These are phyloP conservation scores for Pleuronectes platessa DNA, from an alignment of 2,113 vertebrate species.

Conservation along the genomic window DNA sequence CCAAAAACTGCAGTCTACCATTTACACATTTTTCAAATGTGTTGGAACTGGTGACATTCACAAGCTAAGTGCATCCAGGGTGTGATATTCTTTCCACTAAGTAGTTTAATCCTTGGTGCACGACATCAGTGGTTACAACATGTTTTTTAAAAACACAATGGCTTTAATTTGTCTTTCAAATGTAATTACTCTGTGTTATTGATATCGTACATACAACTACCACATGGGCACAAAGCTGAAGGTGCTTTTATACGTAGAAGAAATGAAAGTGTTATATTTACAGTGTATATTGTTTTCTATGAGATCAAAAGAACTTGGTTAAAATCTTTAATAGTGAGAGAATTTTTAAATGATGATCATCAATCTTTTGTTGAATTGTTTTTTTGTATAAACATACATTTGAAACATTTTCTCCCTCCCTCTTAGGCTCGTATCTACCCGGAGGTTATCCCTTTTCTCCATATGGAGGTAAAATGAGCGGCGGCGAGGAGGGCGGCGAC, in stretches of 20 bases:
- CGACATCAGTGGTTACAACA: neutral
- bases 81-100: too few species aligned
- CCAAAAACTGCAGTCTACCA: neutral
- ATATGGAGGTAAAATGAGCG: constrained; percentile 89
- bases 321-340: neutral
- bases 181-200: too few species aligned
- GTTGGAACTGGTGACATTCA: too few species aligned
- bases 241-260: neutral
- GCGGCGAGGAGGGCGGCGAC: constrained; percentile 89
- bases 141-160: too few species aligned
- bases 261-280: neutral
- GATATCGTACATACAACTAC: neutral
- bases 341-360: neutral
- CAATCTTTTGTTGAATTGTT: neutral
- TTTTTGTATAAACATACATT: neutral
- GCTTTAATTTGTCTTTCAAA: too few species aligned
- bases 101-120: too few species aligned
- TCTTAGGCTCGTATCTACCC: constrained; percentile 92
- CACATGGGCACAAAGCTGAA: neutral
- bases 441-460: constrained; percentile 97
- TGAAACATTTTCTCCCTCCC: constrained; percentile 19
- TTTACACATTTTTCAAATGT: neutral
- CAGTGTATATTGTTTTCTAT: neutral
- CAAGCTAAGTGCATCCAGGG: too few species aligned
- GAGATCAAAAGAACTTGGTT: too few species aligned